A percentile compares a stretch with the other conserved stretches of the same genome.
These are phyloP conservation scores for Trachurus trachurus DNA, from an alignment of 2,797 vertebrate genomes.

Conservation along the genomic window DNA sequence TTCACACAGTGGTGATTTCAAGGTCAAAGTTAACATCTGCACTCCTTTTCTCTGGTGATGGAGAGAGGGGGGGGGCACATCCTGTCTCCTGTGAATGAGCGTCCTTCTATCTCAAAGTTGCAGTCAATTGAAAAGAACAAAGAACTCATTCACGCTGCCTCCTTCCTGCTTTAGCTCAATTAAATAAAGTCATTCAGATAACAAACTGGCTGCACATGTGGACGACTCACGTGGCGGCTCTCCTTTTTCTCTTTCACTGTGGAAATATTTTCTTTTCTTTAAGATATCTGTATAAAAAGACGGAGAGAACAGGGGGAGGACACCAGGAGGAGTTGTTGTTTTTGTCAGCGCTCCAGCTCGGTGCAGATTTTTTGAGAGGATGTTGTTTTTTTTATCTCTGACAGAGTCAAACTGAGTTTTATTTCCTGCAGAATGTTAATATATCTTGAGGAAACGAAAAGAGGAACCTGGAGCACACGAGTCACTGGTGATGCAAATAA, in stretches of 20 bases:
- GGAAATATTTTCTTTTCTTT: background rate
- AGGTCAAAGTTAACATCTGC: constrained; percentile 51
- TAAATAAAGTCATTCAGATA: constrained; percentile 60
- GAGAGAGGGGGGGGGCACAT: background rate
- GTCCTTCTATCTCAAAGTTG: constrained; percentile 47
- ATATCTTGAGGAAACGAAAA: too few relatives aligned
- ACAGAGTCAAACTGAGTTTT: background rate
- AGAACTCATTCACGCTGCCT: constrained; percentile 46
- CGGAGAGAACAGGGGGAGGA: background rate
- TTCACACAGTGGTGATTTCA: constrained; percentile 5
- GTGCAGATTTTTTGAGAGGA: constrained; percentile 4
- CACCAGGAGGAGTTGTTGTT: background rate
- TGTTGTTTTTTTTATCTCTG: background rate
- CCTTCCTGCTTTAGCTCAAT: constrained; percentile 41
- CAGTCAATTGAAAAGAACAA: constrained; percentile 61
- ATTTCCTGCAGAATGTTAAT: background rate
- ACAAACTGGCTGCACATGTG: constrained; percentile 32
- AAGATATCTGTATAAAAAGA: constrained; percentile 2
- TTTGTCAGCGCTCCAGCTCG: background rate
- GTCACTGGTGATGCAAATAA: too few relatives aligned
- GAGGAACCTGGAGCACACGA: too few relatives aligned
- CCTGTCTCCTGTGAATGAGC: constrained; percentile 16
- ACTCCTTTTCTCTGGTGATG: background rate
- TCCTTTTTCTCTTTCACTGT: background rate
- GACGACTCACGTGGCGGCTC: constrained; percentile 12